These are phyloP conservation scores for Babylonia areolata DNA, from an alignment of 1,140 invertebrate genomes.

Conservation along the genomic window DNA sequence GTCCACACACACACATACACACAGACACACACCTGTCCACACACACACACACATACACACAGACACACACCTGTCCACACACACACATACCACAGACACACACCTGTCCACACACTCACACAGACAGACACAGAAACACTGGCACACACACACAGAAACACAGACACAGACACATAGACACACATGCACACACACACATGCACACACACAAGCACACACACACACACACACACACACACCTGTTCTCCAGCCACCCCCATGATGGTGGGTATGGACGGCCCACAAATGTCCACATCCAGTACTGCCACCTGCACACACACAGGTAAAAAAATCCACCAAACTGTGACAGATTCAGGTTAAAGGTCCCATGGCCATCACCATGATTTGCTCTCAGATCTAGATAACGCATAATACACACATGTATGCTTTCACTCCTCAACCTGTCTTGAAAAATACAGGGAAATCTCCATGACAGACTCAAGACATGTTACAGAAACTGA, in stretches of 20 bases:
- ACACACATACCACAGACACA: background rate
- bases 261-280: conserved; percentile 92
- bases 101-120: background rate
- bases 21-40: background rate
- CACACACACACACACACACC: conserved; percentile 46
- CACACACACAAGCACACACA: background rate
- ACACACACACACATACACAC: background rate
- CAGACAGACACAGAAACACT: background rate
- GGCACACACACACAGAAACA: background rate
- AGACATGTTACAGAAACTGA: too few species aligned
- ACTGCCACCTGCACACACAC: conserved; percentile 90
- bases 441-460: too few species aligned
- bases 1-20: background rate
- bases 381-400: too few species aligned
- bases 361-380: too few species aligned
- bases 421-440: too few species aligned
- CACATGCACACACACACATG: background rate
- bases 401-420: too few species aligned
- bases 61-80: background rate
- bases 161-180: background rate
- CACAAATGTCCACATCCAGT: conserved; percentile 97
- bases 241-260: conserved; percentile 84
- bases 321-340: background rate
- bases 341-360: too few species aligned
- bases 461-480: too few species aligned